Evolutionary conservation across 2,797 vertebrate genomes (phyloP), one percentile per base, ranked within the genome.

Genomic region (Labroides dimidiatus): DNA sequence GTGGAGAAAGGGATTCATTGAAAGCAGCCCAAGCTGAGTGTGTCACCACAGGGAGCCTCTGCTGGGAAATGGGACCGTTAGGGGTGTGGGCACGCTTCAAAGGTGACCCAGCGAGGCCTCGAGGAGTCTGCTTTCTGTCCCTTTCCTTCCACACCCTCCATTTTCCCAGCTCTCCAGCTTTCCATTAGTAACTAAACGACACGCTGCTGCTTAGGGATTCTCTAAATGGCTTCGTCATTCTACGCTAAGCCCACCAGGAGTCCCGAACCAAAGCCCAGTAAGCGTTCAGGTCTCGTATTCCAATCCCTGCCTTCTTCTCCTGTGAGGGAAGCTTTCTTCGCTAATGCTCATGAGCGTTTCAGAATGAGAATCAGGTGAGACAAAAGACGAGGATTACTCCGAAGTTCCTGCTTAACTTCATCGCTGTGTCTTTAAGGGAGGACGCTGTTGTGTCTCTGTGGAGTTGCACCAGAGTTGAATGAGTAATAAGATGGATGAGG

Each of bases 101-200:
- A 82, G 52, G 75, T 80, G 77, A 65, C 63, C 66, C 85, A 70
- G 82, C 71, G 62, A 76, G 72, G 64, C 56, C 67, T 74, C 39
- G 12, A 73, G 63, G 56, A 83, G 64, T 45, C 56, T 23, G 70
- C 73, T 59, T 56, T 70, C 41, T 19, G 47, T 45, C 19, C 57
- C 56, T 33, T 50, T 15, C 17, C 37, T 4, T 16, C 10, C 36
- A 47, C 54, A 21, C 60, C 71, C 67, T 63, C 33, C 66, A 54
- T 57, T 76, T 67, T 51, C 7, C 45, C 63, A 24, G 27, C 19
- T 61, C 62, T 56, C 45, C 47, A 24, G 49, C 37, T 30, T 39
- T 55, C 70, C 56, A 65, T 86, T 64, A 65, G 64, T 16, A 49
- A 45, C 62, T 52, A 63, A 75, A 72, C 49, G 44, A 47, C 64